A percentile compares a stretch with the other conserved stretches of the same genome.
These are phyloP conservation scores for Eulemur rubriventer DNA, from an alignment of 2,797 vertebrate genomes.

Conservation along the genomic window DNA sequence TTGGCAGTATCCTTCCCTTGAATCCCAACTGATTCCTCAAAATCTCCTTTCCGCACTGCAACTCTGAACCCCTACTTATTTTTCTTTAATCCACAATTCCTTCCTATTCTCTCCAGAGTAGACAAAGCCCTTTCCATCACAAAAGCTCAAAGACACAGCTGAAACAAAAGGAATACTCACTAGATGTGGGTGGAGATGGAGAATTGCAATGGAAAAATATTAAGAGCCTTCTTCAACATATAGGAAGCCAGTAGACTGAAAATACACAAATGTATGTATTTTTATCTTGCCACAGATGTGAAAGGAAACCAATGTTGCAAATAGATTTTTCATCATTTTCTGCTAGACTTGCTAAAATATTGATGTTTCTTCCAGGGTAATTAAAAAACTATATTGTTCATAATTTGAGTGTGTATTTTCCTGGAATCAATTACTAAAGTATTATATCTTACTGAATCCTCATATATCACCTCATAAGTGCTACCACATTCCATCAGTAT, in stretches of 20 bases:
- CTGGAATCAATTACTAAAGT: conserved; percentile 4
- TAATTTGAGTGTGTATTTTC: background rate
- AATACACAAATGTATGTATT: background rate
- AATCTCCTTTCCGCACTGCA: background rate
- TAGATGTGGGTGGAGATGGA: background rate
- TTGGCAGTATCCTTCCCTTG: background rate
- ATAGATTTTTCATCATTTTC: conserved; percentile 17
- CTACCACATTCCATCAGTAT: background rate
- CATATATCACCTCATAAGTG: background rate
- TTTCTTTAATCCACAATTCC: background rate
- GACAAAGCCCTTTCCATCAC: background rate
- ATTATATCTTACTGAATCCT: conserved; percentile 15
- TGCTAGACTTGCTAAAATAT: conserved; percentile 17
- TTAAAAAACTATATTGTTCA: conserved; percentile 5
- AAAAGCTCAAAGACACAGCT: background rate
- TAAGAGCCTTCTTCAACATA: background rate
- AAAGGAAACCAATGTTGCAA: background rate
- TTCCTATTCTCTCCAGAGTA: background rate
- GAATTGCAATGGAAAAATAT: background rate
- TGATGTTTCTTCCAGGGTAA: conserved; percentile 30
- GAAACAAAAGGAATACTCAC: background rate
- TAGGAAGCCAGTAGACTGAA: background rate
- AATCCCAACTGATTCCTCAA: background rate
- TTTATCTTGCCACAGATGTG: background rate
- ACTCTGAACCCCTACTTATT: background rate